Base-by-base conservation (phyloP, 2,888 invertebrate species). In the Exocentrus adspersus region DNA sequence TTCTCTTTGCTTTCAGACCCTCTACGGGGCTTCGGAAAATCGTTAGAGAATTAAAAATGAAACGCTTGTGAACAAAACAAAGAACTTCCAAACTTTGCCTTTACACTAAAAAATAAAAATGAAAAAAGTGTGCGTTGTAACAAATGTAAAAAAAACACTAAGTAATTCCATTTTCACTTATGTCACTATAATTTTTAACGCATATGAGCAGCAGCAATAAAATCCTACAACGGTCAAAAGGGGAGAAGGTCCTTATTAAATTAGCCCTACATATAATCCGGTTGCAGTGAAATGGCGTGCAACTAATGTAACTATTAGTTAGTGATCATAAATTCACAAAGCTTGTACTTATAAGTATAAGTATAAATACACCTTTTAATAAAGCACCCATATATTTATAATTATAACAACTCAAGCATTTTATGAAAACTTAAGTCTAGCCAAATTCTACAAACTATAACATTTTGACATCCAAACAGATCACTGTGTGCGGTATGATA, bases 261-360 rank as follows among this genome's bases (percentile, higher is more conserved):
- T 62, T 65, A 58, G 61, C 61, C 61, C 61, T 45, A 62, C 54
- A 42, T 48, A 62, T 62, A 65, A 61, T 62, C 61, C 56, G 58
- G 45, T 61, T 43, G 60, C 60, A 60, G 59, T 63, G 62, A 63
- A 66, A 66, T 66, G 62, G 67, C 41, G 67, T 59, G 67, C 50
- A 64, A 43, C 50, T 61, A 64, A 65, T 65, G 52, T 56, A 65
- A 65, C 62, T 58, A 60, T 60, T 52, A 60, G 21, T 54, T 60
- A 52, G 54, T 60, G 60, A 60, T 60, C 12, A 60, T 60, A 45
- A 60, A 60, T 60, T 52, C 50, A 53, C 19, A 21, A 19, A 20
- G 20, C 21, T 53, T 53, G 37, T 41, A n/a, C n/a, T n/a, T n/a
- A n/a, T n/a, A n/a, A n/a, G n/a, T n/a, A n/a, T n/a, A n/a, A n/a